These are phyloP conservation scores for Oscheius myriophilus DNA, from an alignment of 2,888 invertebrate species.

Conservation along the genomic window DNA sequence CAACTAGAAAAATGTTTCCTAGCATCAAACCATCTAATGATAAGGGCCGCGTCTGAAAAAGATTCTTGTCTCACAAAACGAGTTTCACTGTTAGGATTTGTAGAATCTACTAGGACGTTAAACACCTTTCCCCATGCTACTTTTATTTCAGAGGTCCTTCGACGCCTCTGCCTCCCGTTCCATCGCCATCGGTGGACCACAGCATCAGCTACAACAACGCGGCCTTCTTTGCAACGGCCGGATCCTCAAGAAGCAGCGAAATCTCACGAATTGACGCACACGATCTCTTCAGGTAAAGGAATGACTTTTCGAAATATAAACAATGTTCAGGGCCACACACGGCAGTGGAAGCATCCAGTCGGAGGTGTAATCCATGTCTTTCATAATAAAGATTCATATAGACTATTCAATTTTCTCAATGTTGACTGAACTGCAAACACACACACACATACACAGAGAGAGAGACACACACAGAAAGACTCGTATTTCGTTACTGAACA, in stretches of 20 bases:
- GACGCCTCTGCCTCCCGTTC: slow-evolving; percentile 57
- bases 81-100: too few species aligned
- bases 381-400: slow-evolving; percentile 21
- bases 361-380: slow-evolving; percentile 43
- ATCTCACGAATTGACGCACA: slow-evolving; percentile 62
- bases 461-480: too few species aligned
- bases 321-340: slow-evolving; percentile 37
- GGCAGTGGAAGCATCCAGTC: slow-evolving; percentile 51
- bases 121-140: too few species aligned
- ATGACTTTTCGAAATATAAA: background rate
- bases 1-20: too few species aligned
- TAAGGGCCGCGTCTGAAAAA: too few species aligned
- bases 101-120: too few species aligned
- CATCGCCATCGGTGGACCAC: slow-evolving; percentile 63
- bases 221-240: slow-evolving; percentile 66
- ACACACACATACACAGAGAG: too few species aligned
- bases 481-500: too few species aligned
- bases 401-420: background rate
- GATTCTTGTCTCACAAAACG: too few species aligned
- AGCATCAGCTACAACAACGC: slow-evolving; percentile 70
- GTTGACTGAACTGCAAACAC: too few species aligned
- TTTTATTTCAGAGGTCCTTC: slow-evolving; percentile 44
- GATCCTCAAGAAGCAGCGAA: slow-evolving; percentile 63
- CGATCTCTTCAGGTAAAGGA: slow-evolving; percentile 55
- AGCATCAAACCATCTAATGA: too few species aligned